A percentile compares a stretch with the other conserved stretches of the same genome.
phyloP scores from a whole-genome alignment of 2,113 vertebrate species.

The Progne subis region DNA sequence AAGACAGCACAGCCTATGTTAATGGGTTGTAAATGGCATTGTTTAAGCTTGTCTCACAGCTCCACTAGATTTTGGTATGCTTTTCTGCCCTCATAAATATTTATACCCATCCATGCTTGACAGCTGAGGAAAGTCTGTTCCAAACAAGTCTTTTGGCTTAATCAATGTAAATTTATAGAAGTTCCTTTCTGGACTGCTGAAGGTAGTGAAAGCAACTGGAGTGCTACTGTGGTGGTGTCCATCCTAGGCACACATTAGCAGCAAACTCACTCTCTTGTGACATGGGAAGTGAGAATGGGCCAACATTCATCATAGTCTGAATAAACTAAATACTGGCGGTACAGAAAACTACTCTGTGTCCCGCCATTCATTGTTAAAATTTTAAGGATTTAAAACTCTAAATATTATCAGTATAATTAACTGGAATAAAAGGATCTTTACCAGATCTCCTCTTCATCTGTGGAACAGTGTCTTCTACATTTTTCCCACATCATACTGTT shows the following conservation, averaged over 20 bases:
- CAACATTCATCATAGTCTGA: background rate
- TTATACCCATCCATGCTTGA: background rate
- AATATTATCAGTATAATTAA: fast-evolving
- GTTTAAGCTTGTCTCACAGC: background rate
- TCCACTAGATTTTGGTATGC: background rate
- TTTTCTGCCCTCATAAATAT: background rate
- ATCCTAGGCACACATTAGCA: background rate
- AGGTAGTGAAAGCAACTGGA: background rate
- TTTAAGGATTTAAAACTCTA: background rate
- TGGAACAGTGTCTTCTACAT: background rate
- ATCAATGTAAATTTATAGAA: background rate
- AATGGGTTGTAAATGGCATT: background rate
- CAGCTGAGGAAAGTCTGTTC: background rate
- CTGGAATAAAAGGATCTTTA: background rate
- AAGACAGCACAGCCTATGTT: background rate
- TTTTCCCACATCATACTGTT: background rate
- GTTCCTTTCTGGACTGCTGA: background rate
- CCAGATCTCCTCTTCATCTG: background rate
- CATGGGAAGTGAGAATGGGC: background rate
- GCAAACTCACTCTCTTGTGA: background rate
- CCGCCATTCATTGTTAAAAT: background rate
- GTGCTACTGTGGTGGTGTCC: background rate
- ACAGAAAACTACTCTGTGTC: background rate
- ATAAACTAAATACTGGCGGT: background rate
- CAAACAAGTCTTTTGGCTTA: background rate